Conservation (phyloP, 2,888 invertebrate genomes). For the Macrosoma leucophasiata region DNA sequence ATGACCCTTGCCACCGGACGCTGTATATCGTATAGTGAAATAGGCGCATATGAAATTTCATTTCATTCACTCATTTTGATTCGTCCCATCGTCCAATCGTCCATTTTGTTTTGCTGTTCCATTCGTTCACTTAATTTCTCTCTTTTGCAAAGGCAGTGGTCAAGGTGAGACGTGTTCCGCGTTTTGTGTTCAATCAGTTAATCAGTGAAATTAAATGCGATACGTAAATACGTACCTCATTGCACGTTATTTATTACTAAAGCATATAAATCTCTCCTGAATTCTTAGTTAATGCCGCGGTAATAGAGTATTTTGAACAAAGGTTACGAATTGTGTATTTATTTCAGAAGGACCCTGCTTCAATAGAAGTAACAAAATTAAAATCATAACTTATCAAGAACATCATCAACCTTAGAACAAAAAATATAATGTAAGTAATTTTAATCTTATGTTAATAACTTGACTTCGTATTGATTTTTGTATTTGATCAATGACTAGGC, state of each 20-base stretch:
- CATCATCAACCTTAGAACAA: conserved; percentile 39
- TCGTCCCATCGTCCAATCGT: conserved; percentile 1
- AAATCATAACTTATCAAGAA: conserved; percentile 39
- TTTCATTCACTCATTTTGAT: conserved; percentile 19
- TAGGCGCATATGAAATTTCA: too few species aligned
- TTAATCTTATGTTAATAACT: background rate
- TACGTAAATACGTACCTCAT: too few species aligned
- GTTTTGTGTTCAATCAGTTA: conserved; percentile 6
- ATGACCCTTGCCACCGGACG: too few species aligned
- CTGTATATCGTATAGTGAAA: too few species aligned
- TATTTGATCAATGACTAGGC: too few species aligned
- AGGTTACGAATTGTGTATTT: too few species aligned
- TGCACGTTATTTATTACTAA: too few species aligned
- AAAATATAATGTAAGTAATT: conserved; percentile 52
- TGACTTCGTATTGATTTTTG: conserved; percentile 1
- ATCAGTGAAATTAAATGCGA: too few species aligned
- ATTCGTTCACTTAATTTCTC: conserved; percentile 40
- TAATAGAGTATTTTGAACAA: too few species aligned
- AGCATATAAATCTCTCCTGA: too few species aligned
- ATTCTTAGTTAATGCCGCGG: too few species aligned
- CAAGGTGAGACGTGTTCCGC: conserved; percentile 54
- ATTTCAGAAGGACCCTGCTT: conserved; percentile 65
- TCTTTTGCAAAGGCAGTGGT: conserved; percentile 59
- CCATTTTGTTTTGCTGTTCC: background rate
- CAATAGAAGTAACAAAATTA: conserved; percentile 27